Conservation (phyloP, 2,113 vertebrate species). For the Furnarius figulus region DNA sequence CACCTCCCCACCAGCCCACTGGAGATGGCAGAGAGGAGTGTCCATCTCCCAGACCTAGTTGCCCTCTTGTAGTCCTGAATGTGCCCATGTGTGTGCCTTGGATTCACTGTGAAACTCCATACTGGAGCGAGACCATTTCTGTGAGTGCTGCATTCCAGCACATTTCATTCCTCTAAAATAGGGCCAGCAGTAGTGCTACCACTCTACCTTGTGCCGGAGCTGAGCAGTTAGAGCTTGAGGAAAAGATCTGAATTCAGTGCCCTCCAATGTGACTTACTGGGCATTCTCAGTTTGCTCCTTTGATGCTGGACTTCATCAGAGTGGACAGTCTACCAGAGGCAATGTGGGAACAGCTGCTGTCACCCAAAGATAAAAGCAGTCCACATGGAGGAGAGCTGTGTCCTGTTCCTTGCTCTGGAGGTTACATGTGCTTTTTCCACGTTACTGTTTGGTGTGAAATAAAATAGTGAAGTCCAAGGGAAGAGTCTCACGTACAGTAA, state of each 20-base stretch:
- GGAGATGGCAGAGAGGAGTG: neutral
- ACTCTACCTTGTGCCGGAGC: neutral
- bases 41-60: neutral
- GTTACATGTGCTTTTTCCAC: neutral
- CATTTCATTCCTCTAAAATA: neutral
- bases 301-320: neutral
- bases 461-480: neutral
- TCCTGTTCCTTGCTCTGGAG: neutral
- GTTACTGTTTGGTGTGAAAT: neutral
- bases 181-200: rapidly evolving
- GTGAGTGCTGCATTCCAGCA: neutral
- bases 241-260: neutral
- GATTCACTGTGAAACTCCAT: neutral
- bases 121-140: neutral
- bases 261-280: neutral
- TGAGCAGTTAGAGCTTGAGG: neutral
- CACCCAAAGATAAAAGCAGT: neutral
- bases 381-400: neutral
- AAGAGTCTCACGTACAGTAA: neutral
- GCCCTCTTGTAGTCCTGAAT: neutral
- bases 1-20: neutral
- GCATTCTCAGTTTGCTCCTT: neutral
- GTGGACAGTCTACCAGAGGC: too few relatives aligned
- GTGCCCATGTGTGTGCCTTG: rapidly evolving
- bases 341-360: neutral